A percentile compares a stretch with the other conserved stretches of the same genome.
phyloP scores from a whole-genome alignment of 2,113 vertebrate species.

The Uropsilus gracilis region DNA sequence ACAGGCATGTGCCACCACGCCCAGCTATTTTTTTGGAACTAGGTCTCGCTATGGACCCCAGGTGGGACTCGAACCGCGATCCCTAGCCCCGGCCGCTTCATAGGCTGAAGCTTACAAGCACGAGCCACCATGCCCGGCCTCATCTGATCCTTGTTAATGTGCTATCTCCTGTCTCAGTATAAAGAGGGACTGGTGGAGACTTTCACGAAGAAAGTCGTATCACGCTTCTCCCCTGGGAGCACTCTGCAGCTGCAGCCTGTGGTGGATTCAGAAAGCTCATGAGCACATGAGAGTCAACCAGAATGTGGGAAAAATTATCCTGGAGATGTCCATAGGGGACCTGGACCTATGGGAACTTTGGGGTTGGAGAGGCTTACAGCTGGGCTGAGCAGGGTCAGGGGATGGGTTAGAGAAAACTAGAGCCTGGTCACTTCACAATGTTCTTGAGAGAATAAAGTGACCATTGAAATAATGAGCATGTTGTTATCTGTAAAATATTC shows the following conservation, averaged over 20 bases:
- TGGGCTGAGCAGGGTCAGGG: too few relatives aligned
- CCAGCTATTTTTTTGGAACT: too few relatives aligned
- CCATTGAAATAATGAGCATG: background rate
- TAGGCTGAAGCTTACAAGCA: too few relatives aligned
- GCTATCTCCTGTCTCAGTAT: slow-evolving; percentile 80
- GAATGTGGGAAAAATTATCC: slow-evolving; percentile 90
- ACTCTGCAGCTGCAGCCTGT: slow-evolving; percentile 80
- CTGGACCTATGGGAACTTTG: background rate
- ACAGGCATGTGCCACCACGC: too few relatives aligned
- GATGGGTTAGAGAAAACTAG: background rate
- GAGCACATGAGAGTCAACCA: slow-evolving; percentile 88
- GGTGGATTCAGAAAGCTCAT: slow-evolving; percentile 85
- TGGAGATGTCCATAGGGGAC: slow-evolving; percentile 74
- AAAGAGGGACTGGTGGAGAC: slow-evolving; percentile 86
- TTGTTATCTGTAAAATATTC: background rate
- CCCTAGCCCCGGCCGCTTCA: too few relatives aligned
- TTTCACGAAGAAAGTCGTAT: slow-evolving; percentile 83
- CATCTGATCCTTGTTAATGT: background rate
- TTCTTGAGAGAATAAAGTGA: background rate
- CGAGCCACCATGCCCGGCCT: too few relatives aligned
- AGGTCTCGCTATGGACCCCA: too few relatives aligned
- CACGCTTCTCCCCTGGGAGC: slow-evolving; percentile 74
- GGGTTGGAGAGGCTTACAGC: background rate
- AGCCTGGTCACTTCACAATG: background rate
- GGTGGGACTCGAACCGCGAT: too few relatives aligned